These are phyloP conservation scores for Chaetodon auriga DNA, from an alignment of 2,113 vertebrate genomes.

Conservation along the genomic window DNA sequence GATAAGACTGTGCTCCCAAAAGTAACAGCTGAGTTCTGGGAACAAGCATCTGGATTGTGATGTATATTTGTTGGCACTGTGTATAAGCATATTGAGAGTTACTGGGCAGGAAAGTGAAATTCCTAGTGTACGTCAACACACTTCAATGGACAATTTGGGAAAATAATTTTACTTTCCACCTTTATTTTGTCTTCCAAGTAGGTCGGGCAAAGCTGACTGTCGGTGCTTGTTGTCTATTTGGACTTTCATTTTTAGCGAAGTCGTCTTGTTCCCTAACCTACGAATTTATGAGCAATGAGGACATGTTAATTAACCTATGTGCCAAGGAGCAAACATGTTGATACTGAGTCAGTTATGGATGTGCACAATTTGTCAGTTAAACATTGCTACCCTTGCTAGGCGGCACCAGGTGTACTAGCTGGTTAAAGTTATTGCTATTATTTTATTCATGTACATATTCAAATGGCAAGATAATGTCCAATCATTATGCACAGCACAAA, in stretches of 20 bases:
- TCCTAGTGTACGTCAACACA: background rate
- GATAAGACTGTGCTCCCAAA: background rate
- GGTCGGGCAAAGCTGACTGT: background rate
- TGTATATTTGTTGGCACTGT: background rate
- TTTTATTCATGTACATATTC: too few relatives aligned
- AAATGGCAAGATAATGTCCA: too few relatives aligned
- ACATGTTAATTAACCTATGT: too few relatives aligned
- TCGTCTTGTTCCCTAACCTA: background rate
- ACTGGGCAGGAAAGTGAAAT: background rate
- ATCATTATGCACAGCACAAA: too few relatives aligned
- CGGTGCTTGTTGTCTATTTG: background rate
- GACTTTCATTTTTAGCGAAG: background rate
- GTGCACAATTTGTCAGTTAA: too few relatives aligned
- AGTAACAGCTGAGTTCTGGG: slow-evolving; percentile 8
- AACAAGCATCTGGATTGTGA: background rate
- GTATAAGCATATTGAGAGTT: background rate
- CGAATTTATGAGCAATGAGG: background rate
- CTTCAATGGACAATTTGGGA: background rate
- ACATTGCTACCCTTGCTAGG: too few relatives aligned
- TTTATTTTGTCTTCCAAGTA: too few relatives aligned
- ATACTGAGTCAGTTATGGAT: background rate
- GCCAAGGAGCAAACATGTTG: background rate
- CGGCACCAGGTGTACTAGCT: too few relatives aligned
- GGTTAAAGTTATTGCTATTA: too few relatives aligned
- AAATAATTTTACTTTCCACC: background rate